phyloP scores from a whole-genome alignment of 1,140 invertebrate genomes.

The Bombus waltoni region DNA sequence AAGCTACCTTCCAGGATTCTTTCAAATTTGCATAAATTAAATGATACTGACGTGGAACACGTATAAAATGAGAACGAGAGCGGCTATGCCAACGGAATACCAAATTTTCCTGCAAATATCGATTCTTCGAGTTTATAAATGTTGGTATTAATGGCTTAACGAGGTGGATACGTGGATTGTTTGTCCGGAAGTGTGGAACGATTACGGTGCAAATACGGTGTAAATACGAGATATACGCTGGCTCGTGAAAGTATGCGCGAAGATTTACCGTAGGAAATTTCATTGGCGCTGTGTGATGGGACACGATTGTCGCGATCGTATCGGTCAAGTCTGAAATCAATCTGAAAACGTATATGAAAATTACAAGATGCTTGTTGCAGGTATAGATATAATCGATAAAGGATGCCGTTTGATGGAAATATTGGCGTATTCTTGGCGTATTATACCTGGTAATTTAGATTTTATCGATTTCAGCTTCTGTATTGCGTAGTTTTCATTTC shows the following conservation, averaged over 20 bases:
- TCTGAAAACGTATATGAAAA: too few relatives aligned
- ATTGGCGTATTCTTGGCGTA: neutral
- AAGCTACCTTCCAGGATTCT: neutral
- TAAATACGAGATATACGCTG: too few relatives aligned
- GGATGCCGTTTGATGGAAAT: neutral
- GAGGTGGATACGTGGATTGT: too few relatives aligned
- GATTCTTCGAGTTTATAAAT: neutral
- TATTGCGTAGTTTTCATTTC: neutral
- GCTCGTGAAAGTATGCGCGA: too few relatives aligned
- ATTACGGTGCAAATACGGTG: too few relatives aligned
- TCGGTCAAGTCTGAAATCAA: too few relatives aligned
- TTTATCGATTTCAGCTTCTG: neutral
- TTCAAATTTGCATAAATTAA: neutral
- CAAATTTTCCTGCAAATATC: neutral
- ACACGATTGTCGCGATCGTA: too few relatives aligned
- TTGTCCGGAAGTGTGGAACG: too few relatives aligned
- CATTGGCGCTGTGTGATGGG: too few relatives aligned
- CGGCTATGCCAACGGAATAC: neutral
- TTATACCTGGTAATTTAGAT: neutral
- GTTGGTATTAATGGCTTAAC: neutral
- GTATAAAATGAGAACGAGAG: neutral
- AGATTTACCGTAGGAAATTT: too few relatives aligned
- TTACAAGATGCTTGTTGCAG: too few relatives aligned
- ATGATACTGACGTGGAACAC: neutral
- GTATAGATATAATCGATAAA: too few relatives aligned